phyloP scores from a whole-genome alignment of 1,140 invertebrate species.

The Laupala kohalensis region DNA sequence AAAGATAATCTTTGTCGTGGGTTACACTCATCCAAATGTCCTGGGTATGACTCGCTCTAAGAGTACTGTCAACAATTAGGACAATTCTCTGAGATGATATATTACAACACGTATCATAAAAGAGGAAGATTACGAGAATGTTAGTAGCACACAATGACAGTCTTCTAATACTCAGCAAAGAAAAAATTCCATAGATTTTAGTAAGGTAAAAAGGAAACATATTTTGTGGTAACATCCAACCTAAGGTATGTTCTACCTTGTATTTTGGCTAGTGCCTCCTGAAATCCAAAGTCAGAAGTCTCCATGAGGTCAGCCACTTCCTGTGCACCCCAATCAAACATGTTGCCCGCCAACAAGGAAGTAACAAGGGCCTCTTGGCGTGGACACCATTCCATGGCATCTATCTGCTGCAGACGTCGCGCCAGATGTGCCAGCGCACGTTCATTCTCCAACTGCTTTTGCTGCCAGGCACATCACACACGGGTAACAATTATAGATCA shows the following conservation, averaged over 20 bases:
- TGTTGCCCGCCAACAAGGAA: slow-evolving; percentile 67
- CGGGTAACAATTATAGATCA: slow-evolving; percentile 9
- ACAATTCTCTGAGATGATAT: no score
- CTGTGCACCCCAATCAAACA: slow-evolving; percentile 94
- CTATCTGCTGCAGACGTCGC: slow-evolving; percentile 35
- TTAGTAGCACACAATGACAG: no score
- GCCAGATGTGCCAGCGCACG: slow-evolving; percentile 39
- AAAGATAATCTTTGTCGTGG: no score
- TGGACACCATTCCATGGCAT: slow-evolving; percentile 36
- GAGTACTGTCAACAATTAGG: no score
- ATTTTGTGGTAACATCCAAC: no score
- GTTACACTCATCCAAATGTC: no score
- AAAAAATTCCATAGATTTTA: no score
- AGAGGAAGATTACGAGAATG: no score
- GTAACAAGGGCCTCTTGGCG: slow-evolving; percentile 40
- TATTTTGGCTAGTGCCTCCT: slow-evolving; percentile 61
- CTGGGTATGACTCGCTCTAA: no score
- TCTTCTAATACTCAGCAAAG: no score
- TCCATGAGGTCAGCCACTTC: slow-evolving; percentile 76
- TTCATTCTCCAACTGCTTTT: slow-evolving; percentile 57
- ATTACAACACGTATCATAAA: no score
- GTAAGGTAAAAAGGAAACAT: no score
- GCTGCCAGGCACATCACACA: slow-evolving; percentile 27
- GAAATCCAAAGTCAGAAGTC: slow-evolving; percentile 57
- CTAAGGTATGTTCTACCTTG: slow-evolving; percentile 41